Conservation (phyloP, 23 tunicate genomes). For the Clavelina lepadiformis region DNA sequence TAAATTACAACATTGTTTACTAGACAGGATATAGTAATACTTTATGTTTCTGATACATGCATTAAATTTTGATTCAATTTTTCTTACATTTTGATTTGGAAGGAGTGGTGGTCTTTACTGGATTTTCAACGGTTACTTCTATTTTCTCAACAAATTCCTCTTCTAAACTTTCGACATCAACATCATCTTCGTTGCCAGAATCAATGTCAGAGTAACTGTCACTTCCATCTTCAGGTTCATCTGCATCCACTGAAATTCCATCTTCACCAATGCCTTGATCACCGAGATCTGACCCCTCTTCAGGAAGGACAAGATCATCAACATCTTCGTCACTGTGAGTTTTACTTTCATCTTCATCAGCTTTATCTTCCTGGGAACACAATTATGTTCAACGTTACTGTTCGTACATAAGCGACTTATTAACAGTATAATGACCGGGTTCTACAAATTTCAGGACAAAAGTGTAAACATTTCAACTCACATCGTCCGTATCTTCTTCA, state of each 20-base stretch:
- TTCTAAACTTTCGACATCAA: conserved; percentile 9
- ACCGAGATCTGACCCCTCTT: conserved; percentile 28
- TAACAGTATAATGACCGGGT: not conserved
- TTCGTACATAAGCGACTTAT: too few relatives aligned
- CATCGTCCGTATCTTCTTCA: conserved; percentile 7
- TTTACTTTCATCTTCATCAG: not conserved
- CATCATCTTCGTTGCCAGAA: conserved; percentile 59
- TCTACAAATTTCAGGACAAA: not conserved
- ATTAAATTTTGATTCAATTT: not conserved
- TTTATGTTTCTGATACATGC: too few relatives aligned
- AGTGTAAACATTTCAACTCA: not conserved
- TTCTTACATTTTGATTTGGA: conserved; percentile 22
- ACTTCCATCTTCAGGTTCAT: conserved; percentile 19
- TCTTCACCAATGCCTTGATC: conserved; percentile 56
- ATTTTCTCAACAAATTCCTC: too few relatives aligned
- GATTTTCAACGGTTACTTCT: too few relatives aligned
- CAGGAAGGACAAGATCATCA: not conserved
- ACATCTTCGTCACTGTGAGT: not conserved
- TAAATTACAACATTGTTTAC: not conserved
- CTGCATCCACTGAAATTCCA: conserved; percentile 34
- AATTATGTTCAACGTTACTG: not conserved
- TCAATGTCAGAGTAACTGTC: conserved; percentile 52
- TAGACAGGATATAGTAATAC: not conserved
- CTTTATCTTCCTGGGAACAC: not conserved
- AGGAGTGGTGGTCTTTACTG: too few relatives aligned